These are phyloP conservation scores for Neostethus bicornis DNA, from an alignment of 2,797 vertebrate genomes.

Conservation along the genomic window DNA sequence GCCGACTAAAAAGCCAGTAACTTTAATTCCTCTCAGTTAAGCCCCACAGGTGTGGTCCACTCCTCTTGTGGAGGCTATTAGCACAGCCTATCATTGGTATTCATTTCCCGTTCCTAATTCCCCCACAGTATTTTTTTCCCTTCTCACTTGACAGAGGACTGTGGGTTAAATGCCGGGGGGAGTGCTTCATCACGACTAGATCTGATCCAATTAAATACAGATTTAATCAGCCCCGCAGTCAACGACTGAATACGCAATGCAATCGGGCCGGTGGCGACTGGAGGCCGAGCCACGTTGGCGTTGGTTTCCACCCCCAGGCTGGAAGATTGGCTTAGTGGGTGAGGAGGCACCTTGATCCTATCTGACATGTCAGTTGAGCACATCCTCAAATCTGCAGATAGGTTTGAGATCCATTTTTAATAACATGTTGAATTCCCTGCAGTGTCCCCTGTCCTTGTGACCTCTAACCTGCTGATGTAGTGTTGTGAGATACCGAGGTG, in stretches of 20 bases:
- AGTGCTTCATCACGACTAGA: constrained; percentile 80
- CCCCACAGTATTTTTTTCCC: constrained; percentile 70
- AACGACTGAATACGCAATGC: constrained; percentile 71
- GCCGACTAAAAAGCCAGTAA: constrained; percentile 32
- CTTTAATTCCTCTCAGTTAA: constrained; percentile 49
- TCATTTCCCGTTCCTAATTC: constrained; percentile 75
- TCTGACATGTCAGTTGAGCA: constrained; percentile 43
- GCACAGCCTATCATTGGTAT: constrained; percentile 79
- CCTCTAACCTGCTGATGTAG: constrained; percentile 46
- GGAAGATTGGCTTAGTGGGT: constrained; percentile 32
- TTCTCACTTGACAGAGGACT: constrained; percentile 78
- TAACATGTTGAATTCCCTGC: constrained; percentile 23
- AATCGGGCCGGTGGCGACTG: constrained; percentile 53
- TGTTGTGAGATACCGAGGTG: constrained; percentile 37
- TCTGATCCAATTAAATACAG: constrained; percentile 85
- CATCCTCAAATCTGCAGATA: constrained; percentile 21
- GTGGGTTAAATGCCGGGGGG: constrained; percentile 79
- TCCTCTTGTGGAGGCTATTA: constrained; percentile 69
- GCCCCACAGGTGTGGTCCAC: constrained; percentile 71
- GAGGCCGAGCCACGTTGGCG: constrained; percentile 36
- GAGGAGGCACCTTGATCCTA: constrained; percentile 34
- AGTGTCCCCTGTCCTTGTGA: constrained; percentile 15
- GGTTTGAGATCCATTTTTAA: constrained; percentile 13
- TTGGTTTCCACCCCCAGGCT: constrained; percentile 36
- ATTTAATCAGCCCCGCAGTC: constrained; percentile 81